Percentiles rank a stretch among this genome's conserved stretches.
Evolutionary conservation across 2,113 vertebrate species (phyloP).

Genomic region (Cyphomyrus plagiostoma): DNA sequence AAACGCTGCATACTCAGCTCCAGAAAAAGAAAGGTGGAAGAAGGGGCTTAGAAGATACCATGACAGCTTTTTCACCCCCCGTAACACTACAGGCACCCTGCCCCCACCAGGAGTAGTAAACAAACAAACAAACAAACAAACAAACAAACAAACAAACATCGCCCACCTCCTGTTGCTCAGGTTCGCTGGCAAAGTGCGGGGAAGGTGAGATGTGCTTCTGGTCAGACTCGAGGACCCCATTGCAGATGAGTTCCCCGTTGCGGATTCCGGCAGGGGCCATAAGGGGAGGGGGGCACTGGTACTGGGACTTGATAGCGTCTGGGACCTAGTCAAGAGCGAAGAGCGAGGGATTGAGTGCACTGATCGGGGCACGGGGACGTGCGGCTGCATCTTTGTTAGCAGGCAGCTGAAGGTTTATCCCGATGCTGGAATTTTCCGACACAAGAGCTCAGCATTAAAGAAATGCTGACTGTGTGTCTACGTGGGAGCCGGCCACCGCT

Average conservation of each 20-base stretch:
- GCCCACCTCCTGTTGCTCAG: conserved; percentile 88
- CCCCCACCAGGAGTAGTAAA: not conserved
- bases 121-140: not conserved
- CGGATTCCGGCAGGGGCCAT: conserved; percentile 80
- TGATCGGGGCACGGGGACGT: not conserved
- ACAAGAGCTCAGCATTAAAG: not conserved
- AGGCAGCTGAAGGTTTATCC: not conserved
- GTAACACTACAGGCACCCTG: not conserved
- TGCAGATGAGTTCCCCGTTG: conserved; percentile 88
- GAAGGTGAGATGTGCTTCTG: conserved; percentile 67
- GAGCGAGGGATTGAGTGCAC: not conserved
- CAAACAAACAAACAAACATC: not conserved
- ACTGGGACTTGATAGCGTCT: conserved; percentile 93
- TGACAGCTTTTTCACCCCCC: no score
- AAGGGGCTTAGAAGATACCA: not conserved
- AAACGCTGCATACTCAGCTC: not conserved
- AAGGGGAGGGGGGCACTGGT: conserved; percentile 79
- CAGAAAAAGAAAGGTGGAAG: not conserved
- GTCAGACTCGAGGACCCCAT: conserved; percentile 67
- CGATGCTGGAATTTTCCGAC: not conserved
- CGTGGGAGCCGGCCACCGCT: not conserved
- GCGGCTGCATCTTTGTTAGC: not conserved
- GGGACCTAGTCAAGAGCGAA: conserved; percentile 69
- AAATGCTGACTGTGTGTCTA: not conserved
- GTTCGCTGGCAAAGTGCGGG: conserved; percentile 81